phyloP scores from a whole-genome alignment of 2,888 invertebrate species.

The Drosophila prostipennis region DNA sequence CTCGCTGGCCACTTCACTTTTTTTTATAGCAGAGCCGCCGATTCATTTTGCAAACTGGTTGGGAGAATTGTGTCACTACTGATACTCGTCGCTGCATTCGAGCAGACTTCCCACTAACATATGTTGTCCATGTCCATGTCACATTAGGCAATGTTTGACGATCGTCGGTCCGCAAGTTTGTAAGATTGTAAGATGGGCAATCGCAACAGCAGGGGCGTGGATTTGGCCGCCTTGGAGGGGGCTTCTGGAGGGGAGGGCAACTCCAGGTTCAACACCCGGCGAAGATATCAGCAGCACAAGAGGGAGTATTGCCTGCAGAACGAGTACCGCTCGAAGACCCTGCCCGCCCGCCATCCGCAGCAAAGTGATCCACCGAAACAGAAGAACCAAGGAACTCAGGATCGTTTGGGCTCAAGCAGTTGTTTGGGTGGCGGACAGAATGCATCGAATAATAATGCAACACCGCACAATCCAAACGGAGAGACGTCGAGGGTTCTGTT shows the following conservation, averaged over 20 bases:
- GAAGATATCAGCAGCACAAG: slow-evolving; percentile 72
- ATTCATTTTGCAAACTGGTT: slow-evolving; percentile 58
- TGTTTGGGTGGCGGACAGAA: slow-evolving; percentile 51
- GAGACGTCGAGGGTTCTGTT: slow-evolving; percentile 88
- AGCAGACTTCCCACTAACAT: slow-evolving; percentile 43
- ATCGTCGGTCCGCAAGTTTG: slow-evolving; percentile 40
- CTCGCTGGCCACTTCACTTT: slow-evolving; percentile 68
- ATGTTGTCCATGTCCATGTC: slow-evolving; percentile 57
- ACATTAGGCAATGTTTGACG: slow-evolving; percentile 69
- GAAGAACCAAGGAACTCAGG: not conserved
- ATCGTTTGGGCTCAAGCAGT: slow-evolving; percentile 61
- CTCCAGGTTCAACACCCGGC: slow-evolving; percentile 61
- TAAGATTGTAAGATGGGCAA: slow-evolving; percentile 66
- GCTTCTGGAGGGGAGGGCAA: slow-evolving; percentile 29
- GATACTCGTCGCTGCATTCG: slow-evolving; percentile 17
- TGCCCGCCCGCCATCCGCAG: slow-evolving; percentile 71
- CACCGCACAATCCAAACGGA: slow-evolving; percentile 72
- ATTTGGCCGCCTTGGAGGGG: slow-evolving; percentile 25
- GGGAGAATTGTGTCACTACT: slow-evolving; percentile 47
- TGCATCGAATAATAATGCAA: slow-evolving; percentile 41
- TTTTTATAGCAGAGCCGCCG: slow-evolving; percentile 42
- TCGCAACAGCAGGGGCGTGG: slow-evolving; percentile 46
- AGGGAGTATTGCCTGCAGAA: slow-evolving; percentile 63
- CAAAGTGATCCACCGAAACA: slow-evolving; percentile 1
- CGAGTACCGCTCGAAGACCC: slow-evolving; percentile 76